phyloP scores from a whole-genome alignment of 2,113 vertebrate species.

The Ophiodon elongatus region DNA sequence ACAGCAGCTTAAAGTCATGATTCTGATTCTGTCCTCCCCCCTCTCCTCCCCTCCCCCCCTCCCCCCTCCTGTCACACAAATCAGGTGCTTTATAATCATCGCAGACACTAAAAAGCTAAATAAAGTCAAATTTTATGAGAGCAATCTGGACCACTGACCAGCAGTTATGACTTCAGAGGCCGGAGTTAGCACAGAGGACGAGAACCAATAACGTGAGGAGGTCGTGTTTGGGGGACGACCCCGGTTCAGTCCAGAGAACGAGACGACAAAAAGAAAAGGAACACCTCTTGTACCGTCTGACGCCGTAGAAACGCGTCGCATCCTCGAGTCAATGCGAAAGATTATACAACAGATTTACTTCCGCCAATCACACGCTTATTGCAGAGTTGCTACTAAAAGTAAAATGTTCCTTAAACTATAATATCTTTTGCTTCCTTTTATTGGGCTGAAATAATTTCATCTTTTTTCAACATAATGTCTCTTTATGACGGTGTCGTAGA shows the following conservation, averaged over 20 bases:
- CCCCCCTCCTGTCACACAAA: conserved; percentile 10
- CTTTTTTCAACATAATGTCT: conserved; percentile 15
- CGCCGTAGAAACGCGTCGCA: not conserved
- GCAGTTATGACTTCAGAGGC: not conserved
- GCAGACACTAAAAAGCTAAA: conserved; percentile 8
- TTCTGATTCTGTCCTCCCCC: not conserved
- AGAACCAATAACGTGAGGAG: not conserved
- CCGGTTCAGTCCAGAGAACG: not conserved
- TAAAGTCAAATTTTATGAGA: conserved; percentile 3
- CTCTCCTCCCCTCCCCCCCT: no score
- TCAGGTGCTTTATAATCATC: conserved; percentile 12
- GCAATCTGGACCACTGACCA: conserved; percentile 9
- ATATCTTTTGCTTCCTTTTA: not conserved
- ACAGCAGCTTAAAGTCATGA: conserved; percentile 6
- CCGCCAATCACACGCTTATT: not conserved
- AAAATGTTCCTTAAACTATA: not conserved
- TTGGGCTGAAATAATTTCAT: not conserved
- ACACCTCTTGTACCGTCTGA: no score
- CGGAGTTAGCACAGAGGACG: conserved; percentile 1
- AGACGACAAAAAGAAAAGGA: not conserved
- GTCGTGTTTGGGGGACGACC: not conserved
- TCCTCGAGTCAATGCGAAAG: not conserved
- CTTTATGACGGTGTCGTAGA: conserved; percentile 6
- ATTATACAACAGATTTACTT: not conserved
- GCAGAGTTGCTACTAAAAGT: not conserved